phyloP scores from a whole-genome alignment of 2,113 vertebrate genomes.

The Ophiodon elongatus region DNA sequence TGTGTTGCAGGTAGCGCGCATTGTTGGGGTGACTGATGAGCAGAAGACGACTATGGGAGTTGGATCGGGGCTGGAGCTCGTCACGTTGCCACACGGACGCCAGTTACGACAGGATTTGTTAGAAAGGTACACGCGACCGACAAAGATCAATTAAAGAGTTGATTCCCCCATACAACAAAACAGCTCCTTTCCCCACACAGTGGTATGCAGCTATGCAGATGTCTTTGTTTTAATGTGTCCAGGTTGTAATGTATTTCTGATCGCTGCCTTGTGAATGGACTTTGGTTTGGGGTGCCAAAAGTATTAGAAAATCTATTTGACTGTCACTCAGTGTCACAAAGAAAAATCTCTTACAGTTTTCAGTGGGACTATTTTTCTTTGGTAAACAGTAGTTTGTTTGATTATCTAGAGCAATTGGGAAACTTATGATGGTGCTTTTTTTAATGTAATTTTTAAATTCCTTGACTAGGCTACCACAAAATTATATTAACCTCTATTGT shows the following conservation, averaged over 20 bases:
- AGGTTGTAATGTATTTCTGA: not conserved
- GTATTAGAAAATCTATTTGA: not conserved
- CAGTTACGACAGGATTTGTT: constrained; percentile 88
- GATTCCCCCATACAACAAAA: not conserved
- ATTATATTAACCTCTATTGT: not conserved
- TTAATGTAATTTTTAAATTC: not conserved
- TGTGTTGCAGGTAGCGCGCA: constrained; percentile 83
- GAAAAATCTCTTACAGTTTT: not conserved
- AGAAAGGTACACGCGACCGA: constrained; percentile 85
- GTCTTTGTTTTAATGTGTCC: not conserved
- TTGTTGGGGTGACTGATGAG: constrained; percentile 84
- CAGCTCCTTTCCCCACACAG: not conserved
- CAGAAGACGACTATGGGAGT: constrained; percentile 88
- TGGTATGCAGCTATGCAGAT: not conserved
- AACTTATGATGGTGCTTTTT: not conserved
- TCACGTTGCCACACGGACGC: constrained; percentile 89
- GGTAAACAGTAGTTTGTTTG: not conserved
- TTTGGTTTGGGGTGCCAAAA: not conserved
- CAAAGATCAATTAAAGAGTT: not conserved
- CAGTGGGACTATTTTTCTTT: too few relatives aligned
- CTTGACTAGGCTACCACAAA: not conserved
- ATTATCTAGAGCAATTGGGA: not conserved
- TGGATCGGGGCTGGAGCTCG: constrained; percentile 89
- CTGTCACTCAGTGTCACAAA: not conserved
- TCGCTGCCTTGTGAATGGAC: not conserved